phyloP scores from a whole-genome alignment of 2,113 vertebrate genomes.

The Promerops cafer region DNA sequence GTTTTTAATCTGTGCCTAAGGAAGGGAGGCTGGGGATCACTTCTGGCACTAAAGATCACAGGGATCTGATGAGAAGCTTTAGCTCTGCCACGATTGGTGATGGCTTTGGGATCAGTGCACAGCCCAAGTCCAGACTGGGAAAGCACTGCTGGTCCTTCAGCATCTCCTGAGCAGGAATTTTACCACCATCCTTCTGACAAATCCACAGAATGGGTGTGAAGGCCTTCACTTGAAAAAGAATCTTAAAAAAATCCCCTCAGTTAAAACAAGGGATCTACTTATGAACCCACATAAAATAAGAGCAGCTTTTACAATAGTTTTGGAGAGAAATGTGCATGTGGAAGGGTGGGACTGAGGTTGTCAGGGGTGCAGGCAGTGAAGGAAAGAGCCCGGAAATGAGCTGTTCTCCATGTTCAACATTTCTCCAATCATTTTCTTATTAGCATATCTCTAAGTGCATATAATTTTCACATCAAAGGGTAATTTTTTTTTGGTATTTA shows the following conservation, averaged over 20 bases:
- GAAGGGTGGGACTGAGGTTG: background rate
- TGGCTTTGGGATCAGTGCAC: background rate
- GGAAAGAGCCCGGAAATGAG: background rate
- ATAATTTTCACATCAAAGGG: slow-evolving; percentile 78
- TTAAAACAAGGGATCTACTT: background rate
- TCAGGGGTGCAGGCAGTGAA: slow-evolving; percentile 14
- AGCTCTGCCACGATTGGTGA: fast-evolving
- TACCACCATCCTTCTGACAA: background rate
- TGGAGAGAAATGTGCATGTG: background rate
- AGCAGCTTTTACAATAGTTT: background rate
- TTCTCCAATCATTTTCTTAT: slow-evolving; percentile 64
- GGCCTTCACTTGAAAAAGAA: background rate
- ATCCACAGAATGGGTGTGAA: fast-evolving
- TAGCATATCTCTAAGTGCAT: slow-evolving; percentile 73
- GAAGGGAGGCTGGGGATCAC: background rate
- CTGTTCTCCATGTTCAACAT: slow-evolving; percentile 3
- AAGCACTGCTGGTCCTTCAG: background rate
- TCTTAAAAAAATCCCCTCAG: fast-evolving
- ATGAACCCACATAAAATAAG: background rate
- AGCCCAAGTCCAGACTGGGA: background rate
- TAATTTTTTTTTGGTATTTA: slow-evolving; percentile 52
- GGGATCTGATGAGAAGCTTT: background rate
- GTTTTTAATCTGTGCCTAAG: background rate
- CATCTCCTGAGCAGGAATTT: background rate
- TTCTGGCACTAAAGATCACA: background rate